Percentiles rank a stretch among this genome's conserved stretches.
Evolutionary conservation across 2,113 vertebrate genomes (phyloP).

Genomic region (Peromyscus maniculatus): DNA sequence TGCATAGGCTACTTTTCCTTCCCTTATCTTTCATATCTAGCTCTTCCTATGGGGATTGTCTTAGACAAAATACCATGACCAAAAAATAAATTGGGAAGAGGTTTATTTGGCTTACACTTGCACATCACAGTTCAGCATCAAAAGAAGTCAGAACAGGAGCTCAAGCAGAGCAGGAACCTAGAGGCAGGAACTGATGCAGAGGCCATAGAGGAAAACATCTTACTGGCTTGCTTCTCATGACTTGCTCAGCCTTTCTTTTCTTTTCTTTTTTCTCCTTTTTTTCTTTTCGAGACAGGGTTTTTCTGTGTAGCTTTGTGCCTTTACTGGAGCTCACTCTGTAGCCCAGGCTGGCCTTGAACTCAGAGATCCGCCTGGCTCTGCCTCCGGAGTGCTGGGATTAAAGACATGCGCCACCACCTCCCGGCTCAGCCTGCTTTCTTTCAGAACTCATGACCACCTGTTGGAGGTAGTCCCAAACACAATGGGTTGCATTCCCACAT

Average conservation of each 20-base stretch:
- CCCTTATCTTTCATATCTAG: background rate
- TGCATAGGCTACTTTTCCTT: background rate
- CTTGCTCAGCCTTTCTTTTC: background rate
- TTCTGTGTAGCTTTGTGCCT: too few species aligned
- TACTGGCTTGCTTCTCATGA: background rate
- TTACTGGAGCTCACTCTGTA: too few species aligned
- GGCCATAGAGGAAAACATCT: background rate
- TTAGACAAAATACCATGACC: background rate
- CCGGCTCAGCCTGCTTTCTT: background rate
- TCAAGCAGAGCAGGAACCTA: background rate
- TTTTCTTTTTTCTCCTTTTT: too few species aligned
- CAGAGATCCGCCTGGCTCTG: too few species aligned
- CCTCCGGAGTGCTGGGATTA: too few species aligned
- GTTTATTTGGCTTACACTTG: background rate
- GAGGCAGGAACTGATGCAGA: background rate
- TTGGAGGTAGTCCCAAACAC: too few species aligned
- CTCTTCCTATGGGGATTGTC: background rate
- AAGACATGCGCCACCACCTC: too few species aligned
- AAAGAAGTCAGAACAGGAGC: background rate
- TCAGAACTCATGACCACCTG: background rate
- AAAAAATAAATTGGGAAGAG: background rate
- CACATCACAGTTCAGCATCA: background rate
- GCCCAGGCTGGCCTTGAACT: too few species aligned
- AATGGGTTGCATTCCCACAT: background rate
- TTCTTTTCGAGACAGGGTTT: too few species aligned